Evolutionary conservation across 2,888 invertebrate genomes (phyloP), one percentile per base, ranked within the genome.

Genomic region (Heteromyza rotundicornis): DNA sequence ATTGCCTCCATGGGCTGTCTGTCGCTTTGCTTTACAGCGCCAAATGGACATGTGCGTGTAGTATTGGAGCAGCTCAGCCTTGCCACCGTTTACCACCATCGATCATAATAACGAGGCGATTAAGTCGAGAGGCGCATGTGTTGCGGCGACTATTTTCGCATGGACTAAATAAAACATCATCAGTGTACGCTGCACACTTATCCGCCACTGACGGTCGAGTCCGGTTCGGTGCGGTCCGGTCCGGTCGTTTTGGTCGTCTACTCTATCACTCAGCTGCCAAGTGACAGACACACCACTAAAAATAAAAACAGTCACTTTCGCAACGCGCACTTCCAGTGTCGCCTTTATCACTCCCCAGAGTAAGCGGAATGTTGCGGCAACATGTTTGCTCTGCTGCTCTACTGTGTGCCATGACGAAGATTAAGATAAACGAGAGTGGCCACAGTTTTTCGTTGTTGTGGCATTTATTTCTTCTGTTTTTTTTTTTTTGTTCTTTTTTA

Each of bases 81-180:
- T 7, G n/a, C 40, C 16, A 40, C 14, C 40, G 40, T n/a, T 40
- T 40, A 40, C 14, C n/a, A n/a, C n/a, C 12, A 40, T 40, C 40
- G 40, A 40, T 40, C 40, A 40, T 40, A 40, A n/a, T 40, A 40
- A 40, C 40, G 12, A 40, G 40, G 10, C 40, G 40, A 7, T 40
- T 40, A 40, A 40, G 40, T 40, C n/a, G n/a, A n/a, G n/a, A n/a
- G n/a, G n/a, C n/a, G n/a, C n/a, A n/a, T n/a, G n/a, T n/a, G n/a
- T n/a, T n/a, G n/a, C n/a, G n/a, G n/a, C n/a, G 27, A 27, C 27
- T 27, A 10, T 27, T 27, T 27, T 27, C 40, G 40, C 16, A n/a
- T 40, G 40, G 40, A 40, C 40, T 40, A 40, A 40, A 40, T 40
- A 40, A 40, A 40, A 40, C 40, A 40, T 40, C 40, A 40, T 10